A percentile compares a stretch with the other conserved stretches of the same genome.
phyloP scores from a whole-genome alignment of 2,888 invertebrate genomes.

The Yponomeuta sedellus region DNA sequence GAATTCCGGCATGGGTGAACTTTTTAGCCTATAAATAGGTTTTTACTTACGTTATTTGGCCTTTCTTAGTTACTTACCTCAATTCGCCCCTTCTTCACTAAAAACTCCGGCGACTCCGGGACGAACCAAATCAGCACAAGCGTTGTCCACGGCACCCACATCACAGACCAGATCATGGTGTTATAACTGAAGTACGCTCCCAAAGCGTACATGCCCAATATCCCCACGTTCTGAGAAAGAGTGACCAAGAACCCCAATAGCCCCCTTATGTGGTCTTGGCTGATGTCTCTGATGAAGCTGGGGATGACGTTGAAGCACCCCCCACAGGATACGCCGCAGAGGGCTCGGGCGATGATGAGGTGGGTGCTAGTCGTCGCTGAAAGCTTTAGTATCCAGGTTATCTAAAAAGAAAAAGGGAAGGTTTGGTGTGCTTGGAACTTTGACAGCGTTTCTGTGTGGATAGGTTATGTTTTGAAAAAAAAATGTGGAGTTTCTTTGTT shows the following conservation, averaged over 20 bases:
- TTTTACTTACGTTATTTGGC: too few relatives aligned
- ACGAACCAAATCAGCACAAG: constrained; percentile 41
- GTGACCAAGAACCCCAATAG: constrained; percentile 42
- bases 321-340: constrained; percentile 44
- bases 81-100: constrained; percentile 44
- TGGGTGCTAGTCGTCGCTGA: not conserved
- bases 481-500: too few relatives aligned
- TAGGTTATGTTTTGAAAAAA: too few relatives aligned
- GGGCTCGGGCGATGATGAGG: constrained; percentile 40
- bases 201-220: constrained; percentile 46
- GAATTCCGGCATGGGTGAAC: too few relatives aligned
- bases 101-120: constrained; percentile 55
- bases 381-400: constrained; percentile 17
- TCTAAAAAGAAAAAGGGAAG: constrained; percentile 24
- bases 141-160: constrained; percentile 38
- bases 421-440: too few relatives aligned
- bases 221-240: constrained; percentile 43
- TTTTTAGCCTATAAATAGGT: too few relatives aligned
- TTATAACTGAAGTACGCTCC: constrained; percentile 46
- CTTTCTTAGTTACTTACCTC: constrained; percentile 47
- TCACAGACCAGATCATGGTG: constrained; percentile 38
- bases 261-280: constrained; percentile 50
- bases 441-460: too few relatives aligned
- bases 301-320: constrained; percentile 48
- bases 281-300: constrained; percentile 54